Evolutionary conservation across 2,888 invertebrate species (phyloP).

Genomic region (Nomada goodeniana): DNA sequence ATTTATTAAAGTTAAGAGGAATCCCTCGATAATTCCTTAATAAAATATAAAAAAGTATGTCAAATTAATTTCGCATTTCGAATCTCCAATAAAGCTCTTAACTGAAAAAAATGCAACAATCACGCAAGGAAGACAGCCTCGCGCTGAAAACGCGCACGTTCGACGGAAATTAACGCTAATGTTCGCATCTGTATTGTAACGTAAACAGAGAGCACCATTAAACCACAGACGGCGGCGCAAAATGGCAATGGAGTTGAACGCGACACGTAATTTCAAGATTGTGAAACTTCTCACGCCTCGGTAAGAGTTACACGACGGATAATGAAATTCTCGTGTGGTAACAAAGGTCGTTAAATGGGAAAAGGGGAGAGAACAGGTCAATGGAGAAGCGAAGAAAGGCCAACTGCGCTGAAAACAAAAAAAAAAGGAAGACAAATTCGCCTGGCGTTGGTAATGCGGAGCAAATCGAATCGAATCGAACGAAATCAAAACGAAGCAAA

Average conservation of each 20-base stretch:
- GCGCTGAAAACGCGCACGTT: background rate
- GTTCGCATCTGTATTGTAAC: conserved; percentile 6
- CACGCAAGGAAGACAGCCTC: background rate
- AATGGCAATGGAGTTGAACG: conserved; percentile 11
- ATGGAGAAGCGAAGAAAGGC: conserved; percentile 42
- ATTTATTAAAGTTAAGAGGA: too few relatives aligned
- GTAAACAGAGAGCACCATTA: conserved; percentile 17
- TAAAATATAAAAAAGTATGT: too few relatives aligned
- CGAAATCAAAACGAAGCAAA: too few relatives aligned
- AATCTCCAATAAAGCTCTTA: too few relatives aligned
- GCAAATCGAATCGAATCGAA: too few relatives aligned
- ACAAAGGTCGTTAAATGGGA: conserved; percentile 43
- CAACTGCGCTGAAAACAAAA: background rate
- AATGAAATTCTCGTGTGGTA: conserved; percentile 43
- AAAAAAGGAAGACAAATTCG: background rate
- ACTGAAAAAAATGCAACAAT: background rate
- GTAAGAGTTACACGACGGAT: conserved; percentile 26
- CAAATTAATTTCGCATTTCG: too few relatives aligned
- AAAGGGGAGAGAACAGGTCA: conserved; percentile 26
- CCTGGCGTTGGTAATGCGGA: background rate
- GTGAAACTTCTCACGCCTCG: conserved; percentile 47
- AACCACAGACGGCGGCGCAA: conserved; percentile 7
- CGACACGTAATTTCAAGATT: conserved; percentile 38
- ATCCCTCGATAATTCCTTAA: too few relatives aligned
- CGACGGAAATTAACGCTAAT: background rate